These are phyloP conservation scores for Phengaris arion DNA, from an alignment of 2,888 invertebrate species.

Conservation along the genomic window DNA sequence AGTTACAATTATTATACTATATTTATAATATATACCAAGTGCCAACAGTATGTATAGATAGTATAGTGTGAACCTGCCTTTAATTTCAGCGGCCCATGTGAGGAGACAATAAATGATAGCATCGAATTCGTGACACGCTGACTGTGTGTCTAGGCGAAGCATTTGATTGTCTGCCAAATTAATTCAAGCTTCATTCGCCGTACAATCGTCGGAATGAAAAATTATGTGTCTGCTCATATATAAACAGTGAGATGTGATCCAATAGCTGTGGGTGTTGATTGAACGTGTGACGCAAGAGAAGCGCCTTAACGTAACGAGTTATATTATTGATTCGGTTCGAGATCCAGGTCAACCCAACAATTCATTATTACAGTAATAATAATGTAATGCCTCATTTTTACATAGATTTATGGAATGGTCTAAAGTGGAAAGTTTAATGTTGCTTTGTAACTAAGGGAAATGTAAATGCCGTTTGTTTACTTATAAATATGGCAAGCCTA, in stretches of 20 bases:
- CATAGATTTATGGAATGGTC: constrained; percentile 6
- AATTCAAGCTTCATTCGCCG: background rate
- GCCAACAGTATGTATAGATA: background rate
- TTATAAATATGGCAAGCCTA: constrained; percentile 13
- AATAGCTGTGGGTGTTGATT: constrained; percentile 26
- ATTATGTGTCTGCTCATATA: constrained; percentile 6
- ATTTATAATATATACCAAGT: no score
- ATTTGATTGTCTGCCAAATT: constrained; percentile 30
- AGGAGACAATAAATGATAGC: constrained; percentile 44
- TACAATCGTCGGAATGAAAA: constrained; percentile 11
- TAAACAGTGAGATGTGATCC: constrained; percentile 12
- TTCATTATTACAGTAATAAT: constrained; percentile 8
- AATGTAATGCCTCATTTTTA: constrained; percentile 15
- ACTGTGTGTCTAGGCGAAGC: constrained; percentile 26
- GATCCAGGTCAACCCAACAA: constrained; percentile 10
- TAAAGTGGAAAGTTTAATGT: background rate
- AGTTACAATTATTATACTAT: background rate
- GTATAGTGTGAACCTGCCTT: background rate
- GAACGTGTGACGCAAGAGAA: constrained; percentile 8
- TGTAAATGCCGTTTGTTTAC: background rate
- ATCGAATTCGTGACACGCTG: constrained; percentile 43
- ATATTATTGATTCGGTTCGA: constrained; percentile 13
- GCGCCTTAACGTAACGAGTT: constrained; percentile 9
- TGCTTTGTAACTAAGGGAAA: background rate
- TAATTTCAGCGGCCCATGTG: constrained; percentile 24